Conservation (phyloP, 2,797 vertebrate genomes). For the Moxostoma hubbsi region DNA sequence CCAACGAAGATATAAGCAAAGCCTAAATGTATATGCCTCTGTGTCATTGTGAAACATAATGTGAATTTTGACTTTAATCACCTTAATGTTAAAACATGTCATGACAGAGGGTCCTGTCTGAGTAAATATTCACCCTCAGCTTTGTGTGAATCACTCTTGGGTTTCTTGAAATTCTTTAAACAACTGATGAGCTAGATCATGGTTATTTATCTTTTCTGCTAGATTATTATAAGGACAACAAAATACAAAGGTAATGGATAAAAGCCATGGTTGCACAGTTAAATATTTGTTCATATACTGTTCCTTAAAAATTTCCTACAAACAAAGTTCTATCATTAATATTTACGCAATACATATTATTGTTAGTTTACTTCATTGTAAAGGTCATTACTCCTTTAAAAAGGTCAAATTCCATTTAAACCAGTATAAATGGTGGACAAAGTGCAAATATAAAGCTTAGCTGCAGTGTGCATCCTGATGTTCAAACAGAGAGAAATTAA, state of each 20-base stretch:
- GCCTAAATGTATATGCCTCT: conserved; percentile 57
- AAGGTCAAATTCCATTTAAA: neutral
- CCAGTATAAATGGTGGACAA: neutral
- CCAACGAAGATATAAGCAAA: conserved; percentile 58
- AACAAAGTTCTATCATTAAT: neutral
- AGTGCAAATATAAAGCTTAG: neutral
- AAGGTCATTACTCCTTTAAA: no score
- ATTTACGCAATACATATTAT: neutral
- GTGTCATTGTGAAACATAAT: conserved; percentile 75
- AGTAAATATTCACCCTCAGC: conserved; percentile 18
- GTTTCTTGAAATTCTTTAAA: conserved; percentile 17
- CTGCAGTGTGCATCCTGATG: no score
- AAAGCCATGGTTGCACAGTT: neutral
- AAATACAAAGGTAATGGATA: neutral
- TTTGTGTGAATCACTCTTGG: neutral
- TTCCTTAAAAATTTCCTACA: neutral
- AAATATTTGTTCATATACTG: neutral
- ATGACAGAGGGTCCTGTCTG: conserved; percentile 12
- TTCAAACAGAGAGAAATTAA: no score
- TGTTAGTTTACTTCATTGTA: neutral
- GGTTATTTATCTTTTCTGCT: neutral
- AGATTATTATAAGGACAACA: neutral
- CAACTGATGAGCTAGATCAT: neutral
- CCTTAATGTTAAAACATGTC: conserved; percentile 67
- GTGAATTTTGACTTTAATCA: conserved; percentile 75